Evolutionary conservation across 2,113 vertebrate genomes (phyloP).

Genomic region (Rhynchomys soricoides): DNA sequence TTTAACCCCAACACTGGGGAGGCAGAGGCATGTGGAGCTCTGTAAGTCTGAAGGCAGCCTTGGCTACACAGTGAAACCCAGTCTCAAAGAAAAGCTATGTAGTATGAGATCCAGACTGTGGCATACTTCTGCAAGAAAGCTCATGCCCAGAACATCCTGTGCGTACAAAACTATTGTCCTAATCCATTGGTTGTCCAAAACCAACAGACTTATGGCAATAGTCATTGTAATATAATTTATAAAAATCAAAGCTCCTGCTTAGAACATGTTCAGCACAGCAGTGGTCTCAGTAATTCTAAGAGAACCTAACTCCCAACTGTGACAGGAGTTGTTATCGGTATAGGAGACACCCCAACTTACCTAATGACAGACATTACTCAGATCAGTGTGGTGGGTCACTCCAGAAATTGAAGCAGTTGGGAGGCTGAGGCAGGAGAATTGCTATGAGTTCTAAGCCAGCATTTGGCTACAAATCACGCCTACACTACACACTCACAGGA

Average conservation of each 20-base stretch:
- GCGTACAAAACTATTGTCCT: background rate
- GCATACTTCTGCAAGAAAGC: background rate
- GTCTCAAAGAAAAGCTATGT: background rate
- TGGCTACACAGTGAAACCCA: background rate
- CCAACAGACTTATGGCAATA: background rate
- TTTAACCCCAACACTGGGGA: background rate
- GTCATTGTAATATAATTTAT: background rate
- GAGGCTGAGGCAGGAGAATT: background rate
- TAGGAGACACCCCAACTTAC: background rate
- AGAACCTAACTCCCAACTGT: background rate
- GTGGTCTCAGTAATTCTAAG: conserved; percentile 2
- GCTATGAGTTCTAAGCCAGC: background rate
- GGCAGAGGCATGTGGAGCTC: background rate
- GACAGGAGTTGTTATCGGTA: background rate
- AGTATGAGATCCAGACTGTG: background rate
- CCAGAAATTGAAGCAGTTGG: background rate
- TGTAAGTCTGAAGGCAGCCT: background rate
- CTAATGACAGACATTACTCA: background rate
- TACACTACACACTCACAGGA: background rate
- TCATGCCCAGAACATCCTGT: background rate
- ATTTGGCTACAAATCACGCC: background rate
- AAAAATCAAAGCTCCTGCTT: conserved; percentile 36
- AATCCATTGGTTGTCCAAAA: background rate
- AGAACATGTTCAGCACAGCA: background rate
- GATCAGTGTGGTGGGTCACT: too few relatives aligned